Evolutionary conservation across 2,113 vertebrate genomes (phyloP), one percentile per base, ranked within the genome.

Genomic region (Dicrurus megarhynchus): DNA sequence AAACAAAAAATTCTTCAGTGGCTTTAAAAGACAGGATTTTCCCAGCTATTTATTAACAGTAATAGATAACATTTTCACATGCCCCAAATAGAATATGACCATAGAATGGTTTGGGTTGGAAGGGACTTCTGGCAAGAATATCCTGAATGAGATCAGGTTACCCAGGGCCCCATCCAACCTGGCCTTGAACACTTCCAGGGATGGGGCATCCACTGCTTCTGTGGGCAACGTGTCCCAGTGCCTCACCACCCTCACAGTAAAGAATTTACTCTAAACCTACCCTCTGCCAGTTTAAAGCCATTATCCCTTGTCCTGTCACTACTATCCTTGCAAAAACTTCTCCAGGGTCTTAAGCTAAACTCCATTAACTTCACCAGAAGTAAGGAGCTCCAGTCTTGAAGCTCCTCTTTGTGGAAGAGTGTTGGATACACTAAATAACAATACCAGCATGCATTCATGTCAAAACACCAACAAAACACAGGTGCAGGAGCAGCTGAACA

Each of bases 141-240:
- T 8, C 6, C 27, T 69, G 21, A n/a, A 42, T 1, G 5, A 13
- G 11, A 55, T 42, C 24, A 68, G 14, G 16, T 60, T 47, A 7
- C 13, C 24, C 53, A 53, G 13, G 17, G 39, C 9, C 33, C 13
- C 44, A n/a, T 3, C 19, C 23, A 82, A 3, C 28, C 14, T 61
- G 41, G 11, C 30, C 39, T 55, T 47, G 41, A 61, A 49, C 26
- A 16, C 15, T 55, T 61, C 17, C 30, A 61, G 41, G 17, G 8
- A 13, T 32, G 26, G 16, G 4, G 1, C 21, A 55, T 19, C 41
- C 47, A 27, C 47, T 0, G 0, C 17, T 76, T 50, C 47, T 61
- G 5, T 49, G 30, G 21, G 6, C 21, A 42, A 3, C 17, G 8
- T 69, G 30, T 69, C 15, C 17, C 23, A 32, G 55, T 55, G 30